Base-by-base conservation (phyloP, 2,113 vertebrate genomes). In the Baryphthengus martii region DNA sequence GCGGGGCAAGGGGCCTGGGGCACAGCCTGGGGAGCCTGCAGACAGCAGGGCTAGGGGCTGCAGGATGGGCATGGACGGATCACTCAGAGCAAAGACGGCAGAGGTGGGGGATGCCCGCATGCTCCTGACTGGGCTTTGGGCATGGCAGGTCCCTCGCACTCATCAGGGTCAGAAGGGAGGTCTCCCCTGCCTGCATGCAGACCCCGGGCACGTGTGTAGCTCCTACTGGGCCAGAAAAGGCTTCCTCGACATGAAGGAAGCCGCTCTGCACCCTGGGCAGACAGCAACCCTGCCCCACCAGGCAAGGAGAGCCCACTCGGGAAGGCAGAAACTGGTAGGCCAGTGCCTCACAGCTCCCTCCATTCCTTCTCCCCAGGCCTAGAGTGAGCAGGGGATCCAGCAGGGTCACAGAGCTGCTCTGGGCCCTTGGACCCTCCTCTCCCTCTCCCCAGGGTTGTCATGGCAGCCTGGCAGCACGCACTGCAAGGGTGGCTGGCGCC, bases 331-430 rank as follows among this genome's bases (percentile, higher is more conserved):
- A 37, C 6, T 17, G 2, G 56, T 42, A 49, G 45, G 21, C 2
- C 2, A 12, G 9, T 39, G 47, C 18, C 39, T 24, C 18, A 11
- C 8, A 3, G 33, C 49, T 5, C 23, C 1, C 17, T 7, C 15
- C 47, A 13, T 33, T 44, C 26, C 50, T 11, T 15, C 39, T 85
- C 29, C 52, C 17, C 5, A 21, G 42, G 11, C 15, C 17, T 40
- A 40, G 49, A 23, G 28, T 11, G 29, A 45, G 33, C 2, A 0
- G n/a, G 23, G 29, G 16, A 13, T 6, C n/a, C 1, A 0, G 15
- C 1, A 1, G 66, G 49, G 59, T 52, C 31, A 23, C 26, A 37
- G 81, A 24, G 37, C 13, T 6, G 0, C 37, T 37, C 28, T 10
- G 49, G 55, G 72, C 70, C 77, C 77, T 33, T 11, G 74, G 52